A percentile compares a stretch with the other conserved stretches of the same genome.
Conservation (phyloP, 2,797 vertebrate genomes). For the Propithecus perrieri region DNA sequence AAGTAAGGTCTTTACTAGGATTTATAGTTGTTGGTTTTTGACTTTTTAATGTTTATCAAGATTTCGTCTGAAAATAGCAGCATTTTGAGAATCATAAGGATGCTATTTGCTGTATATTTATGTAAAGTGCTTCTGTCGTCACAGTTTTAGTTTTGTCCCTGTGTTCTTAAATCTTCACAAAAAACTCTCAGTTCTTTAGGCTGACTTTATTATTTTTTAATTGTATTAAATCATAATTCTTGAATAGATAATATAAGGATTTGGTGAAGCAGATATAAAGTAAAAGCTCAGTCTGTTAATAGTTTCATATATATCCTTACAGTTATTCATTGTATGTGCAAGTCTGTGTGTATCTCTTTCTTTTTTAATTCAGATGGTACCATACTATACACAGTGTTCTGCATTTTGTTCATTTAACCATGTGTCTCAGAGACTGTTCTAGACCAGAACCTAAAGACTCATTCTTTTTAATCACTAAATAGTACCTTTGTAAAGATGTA, state of each 20-base stretch:
- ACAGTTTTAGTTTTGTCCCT: slow-evolving; percentile 10
- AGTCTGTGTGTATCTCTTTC: not conserved
- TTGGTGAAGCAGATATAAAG: not conserved
- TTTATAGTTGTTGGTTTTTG: slow-evolving; percentile 11
- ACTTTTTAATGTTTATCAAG: not conserved
- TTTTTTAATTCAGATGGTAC: not conserved
- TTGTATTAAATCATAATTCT: slow-evolving; percentile 40
- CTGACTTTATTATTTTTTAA: slow-evolving; percentile 13
- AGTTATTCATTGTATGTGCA: not conserved
- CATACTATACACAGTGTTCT: not conserved
- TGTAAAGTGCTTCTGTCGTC: not conserved
- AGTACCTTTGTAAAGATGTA: slow-evolving; percentile 8
- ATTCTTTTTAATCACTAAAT: not conserved
- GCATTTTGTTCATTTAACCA: slow-evolving; percentile 37
- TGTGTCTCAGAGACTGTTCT: slow-evolving; percentile 32
- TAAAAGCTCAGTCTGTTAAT: not conserved
- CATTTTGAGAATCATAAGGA: slow-evolving; percentile 9
- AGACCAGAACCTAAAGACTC: not conserved
- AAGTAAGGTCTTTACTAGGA: not conserved
- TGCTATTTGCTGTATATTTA: slow-evolving; percentile 16
- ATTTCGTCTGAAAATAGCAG: slow-evolving; percentile 30
- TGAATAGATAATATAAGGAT: not conserved
- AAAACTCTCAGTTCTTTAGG: not conserved
- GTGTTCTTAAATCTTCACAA: slow-evolving; percentile 5
- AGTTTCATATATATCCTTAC: not conserved